phyloP scores from a whole-genome alignment of 2,797 vertebrate genomes.

The Hydrolagus colliei region DNA sequence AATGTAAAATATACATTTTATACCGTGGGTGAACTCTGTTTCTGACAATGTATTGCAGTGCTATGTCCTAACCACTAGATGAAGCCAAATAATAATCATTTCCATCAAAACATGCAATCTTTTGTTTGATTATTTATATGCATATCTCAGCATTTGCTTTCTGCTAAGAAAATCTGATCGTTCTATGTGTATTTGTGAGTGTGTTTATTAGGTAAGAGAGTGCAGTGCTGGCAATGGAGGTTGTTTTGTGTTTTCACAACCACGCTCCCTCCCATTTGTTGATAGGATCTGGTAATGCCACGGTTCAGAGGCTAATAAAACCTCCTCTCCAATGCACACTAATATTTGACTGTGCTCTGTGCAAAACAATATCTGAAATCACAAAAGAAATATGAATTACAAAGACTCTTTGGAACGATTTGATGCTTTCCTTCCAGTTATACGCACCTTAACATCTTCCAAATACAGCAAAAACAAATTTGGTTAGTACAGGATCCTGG shows the following conservation, averaged over 20 bases:
- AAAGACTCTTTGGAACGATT: no score
- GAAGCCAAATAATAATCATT: conserved; percentile 30
- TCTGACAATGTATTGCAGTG: background rate
- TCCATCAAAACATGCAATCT: background rate
- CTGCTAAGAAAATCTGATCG: background rate
- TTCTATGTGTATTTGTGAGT: background rate
- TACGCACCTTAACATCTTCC: no score
- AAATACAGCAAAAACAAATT: no score
- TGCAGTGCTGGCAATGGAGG: background rate
- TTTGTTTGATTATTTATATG: no score
- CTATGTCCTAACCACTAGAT: conserved; percentile 18
- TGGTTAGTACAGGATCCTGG: no score
- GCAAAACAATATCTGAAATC: no score
- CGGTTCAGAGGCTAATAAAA: background rate
- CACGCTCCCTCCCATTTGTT: background rate
- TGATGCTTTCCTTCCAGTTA: no score
- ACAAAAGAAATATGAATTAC: no score
- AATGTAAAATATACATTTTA: no score
- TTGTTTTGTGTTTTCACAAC: background rate
- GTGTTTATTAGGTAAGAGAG: background rate
- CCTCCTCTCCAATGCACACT: background rate
- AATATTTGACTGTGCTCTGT: no score
- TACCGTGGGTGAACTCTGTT: no score
- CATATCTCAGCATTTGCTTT: no score
- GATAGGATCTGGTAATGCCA: background rate